These are phyloP conservation scores for Drosophila insularis DNA, from an alignment of 1,140 invertebrate genomes.

Conservation along the genomic window DNA sequence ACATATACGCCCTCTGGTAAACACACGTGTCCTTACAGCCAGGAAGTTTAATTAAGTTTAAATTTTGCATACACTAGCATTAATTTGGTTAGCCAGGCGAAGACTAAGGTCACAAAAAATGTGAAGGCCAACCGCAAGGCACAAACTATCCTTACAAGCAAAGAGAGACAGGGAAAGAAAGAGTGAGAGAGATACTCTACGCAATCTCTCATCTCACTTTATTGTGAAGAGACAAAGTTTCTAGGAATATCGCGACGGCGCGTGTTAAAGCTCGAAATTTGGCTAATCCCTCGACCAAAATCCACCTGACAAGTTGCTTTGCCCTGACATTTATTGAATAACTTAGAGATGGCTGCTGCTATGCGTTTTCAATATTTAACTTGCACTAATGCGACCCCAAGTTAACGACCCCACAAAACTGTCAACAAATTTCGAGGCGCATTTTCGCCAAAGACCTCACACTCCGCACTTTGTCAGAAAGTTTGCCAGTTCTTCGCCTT, in stretches of 20 bases:
- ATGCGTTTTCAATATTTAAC: conserved; percentile 71
- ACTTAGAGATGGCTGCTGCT: conserved; percentile 45
- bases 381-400: conserved; percentile 62
- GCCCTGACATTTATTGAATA: conserved; percentile 76
- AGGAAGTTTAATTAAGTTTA: conserved; percentile 77
- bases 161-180: conserved; percentile 8
- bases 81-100: conserved; percentile 48
- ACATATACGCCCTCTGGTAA: conserved; percentile 23
- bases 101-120: conserved; percentile 58
- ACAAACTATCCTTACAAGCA: background rate
- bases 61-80: conserved; percentile 58
- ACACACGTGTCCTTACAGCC: background rate
- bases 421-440: conserved; percentile 63
- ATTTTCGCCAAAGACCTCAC: conserved; percentile 49
- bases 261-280: conserved; percentile 70
- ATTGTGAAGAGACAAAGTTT: conserved; percentile 20
- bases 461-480: conserved; percentile 47
- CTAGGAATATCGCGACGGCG: conserved; percentile 16
- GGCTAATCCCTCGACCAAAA: conserved; percentile 48
- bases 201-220: conserved; percentile 21
- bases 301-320: conserved; percentile 57
- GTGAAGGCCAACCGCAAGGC: background rate
- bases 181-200: background rate
- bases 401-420: conserved; percentile 61
- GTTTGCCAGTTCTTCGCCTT: conserved; percentile 50